Conservation (phyloP, 2,888 invertebrate species). For the Pegoplata infirma region DNA sequence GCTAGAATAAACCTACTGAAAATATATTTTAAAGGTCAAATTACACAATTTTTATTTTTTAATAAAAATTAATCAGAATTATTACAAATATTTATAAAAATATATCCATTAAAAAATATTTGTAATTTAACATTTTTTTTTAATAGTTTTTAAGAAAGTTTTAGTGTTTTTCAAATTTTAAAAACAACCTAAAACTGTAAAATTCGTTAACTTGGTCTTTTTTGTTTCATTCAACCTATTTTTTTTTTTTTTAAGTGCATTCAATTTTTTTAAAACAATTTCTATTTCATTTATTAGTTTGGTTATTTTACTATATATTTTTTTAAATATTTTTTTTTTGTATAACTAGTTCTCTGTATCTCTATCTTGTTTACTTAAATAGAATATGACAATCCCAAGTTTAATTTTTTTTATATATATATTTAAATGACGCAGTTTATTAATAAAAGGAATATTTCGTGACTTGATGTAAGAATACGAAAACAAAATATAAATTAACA, state of each 20-base stretch:
- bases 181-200: no score
- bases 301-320: neutral
- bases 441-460: slow-evolving; percentile 58
- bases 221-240: no score
- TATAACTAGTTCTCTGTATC: slow-evolving; percentile 10
- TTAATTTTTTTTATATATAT: slow-evolving; percentile 27
- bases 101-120: neutral
- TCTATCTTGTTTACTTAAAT: slow-evolving; percentile 50
- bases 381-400: slow-evolving; percentile 59
- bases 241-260: neutral
- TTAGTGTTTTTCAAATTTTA: no score
- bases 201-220: no score
- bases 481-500: neutral
- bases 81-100: slow-evolving; percentile 14
- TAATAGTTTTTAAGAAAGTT: no score
- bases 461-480: slow-evolving; percentile 47
- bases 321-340: neutral
- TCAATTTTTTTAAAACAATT: slow-evolving; percentile 1
- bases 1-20: no score
- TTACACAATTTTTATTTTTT: no score
- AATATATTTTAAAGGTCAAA: no score
- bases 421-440: slow-evolving; percentile 59
- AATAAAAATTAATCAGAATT: no score
- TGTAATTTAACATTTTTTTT: no score
- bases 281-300: slow-evolving; percentile 14